Evolutionary conservation across 2,888 invertebrate species (phyloP), one percentile per base, ranked within the genome.

Genomic region (Drosophila neonasuta): DNA sequence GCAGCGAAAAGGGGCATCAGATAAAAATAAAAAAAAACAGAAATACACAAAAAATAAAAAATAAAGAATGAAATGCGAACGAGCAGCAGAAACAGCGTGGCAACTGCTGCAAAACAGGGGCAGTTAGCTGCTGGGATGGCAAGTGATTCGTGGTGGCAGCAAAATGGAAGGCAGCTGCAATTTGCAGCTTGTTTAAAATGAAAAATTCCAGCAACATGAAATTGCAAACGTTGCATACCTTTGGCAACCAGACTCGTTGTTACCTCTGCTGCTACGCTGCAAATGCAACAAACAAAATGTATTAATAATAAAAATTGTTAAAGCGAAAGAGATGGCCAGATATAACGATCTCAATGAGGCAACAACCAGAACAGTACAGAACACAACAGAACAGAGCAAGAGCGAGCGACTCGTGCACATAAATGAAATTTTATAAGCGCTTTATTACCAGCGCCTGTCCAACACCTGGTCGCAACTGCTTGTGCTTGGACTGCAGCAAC

Each of bases 401-500:
- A 15, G n/a, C 30, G 32, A 55, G 45, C 29, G 64, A 54, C 60
- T 71, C 61, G 71, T 52, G 65, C 66, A 66, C 77, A 82, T 86
- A 86, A 84, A 86, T 84, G 82, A 80, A 84, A 84, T 84, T 84
- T 86, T 79, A 86, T 84, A 84, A 84, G 86, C 86, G 80, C 84
- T 84, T 84, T 86, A 84, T 86, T 86, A 82, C 84, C 84, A 78
- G 67, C 45, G 62, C 30, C 72, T 63, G 48, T 63, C 54, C 79
- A 72, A 74, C 81, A 80, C 81, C 80, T 81, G 81, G 42, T 51
- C 46, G 24, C 36, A 44, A 48, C 55, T 15, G 9, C 36, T 17
- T 8, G 36, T 15, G 9, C 36, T 17, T 8, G 36, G 8, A 17
- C 63, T 34, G 24, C 36, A 24, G 1, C 39, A 39, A 3, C 39